Conservation (phyloP, 2,888 invertebrate species). For the Oxytorus armatus region DNA sequence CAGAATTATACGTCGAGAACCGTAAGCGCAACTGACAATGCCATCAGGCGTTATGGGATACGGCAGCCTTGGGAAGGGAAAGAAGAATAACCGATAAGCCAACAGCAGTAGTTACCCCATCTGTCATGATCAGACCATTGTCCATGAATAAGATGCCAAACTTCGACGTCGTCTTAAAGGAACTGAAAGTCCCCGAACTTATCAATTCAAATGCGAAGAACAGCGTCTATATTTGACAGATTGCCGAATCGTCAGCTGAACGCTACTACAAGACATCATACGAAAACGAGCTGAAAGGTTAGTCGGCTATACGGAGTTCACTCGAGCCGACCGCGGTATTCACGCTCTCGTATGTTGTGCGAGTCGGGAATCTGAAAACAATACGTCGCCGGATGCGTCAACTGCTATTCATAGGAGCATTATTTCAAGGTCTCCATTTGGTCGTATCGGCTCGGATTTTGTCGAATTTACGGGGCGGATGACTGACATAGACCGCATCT, state of each 20-base stretch:
- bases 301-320: neutral
- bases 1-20: too few species aligned
- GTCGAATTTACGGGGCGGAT: slow-evolving; percentile 47
- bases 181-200: slow-evolving; percentile 20
- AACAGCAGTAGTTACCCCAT: slow-evolving; percentile 47
- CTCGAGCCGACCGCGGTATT: slow-evolving; percentile 20
- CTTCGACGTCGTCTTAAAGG: slow-evolving; percentile 33
- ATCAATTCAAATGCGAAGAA: neutral
- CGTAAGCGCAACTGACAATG: too few species aligned
- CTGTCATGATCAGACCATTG: slow-evolving; percentile 31
- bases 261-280: slow-evolving; percentile 10
- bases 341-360: slow-evolving; percentile 31
- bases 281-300: slow-evolving; percentile 21
- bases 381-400: slow-evolving; percentile 43
- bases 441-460: slow-evolving; percentile 42
- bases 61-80: neutral
- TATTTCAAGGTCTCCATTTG: slow-evolving; percentile 26
- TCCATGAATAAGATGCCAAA: slow-evolving; percentile 17
- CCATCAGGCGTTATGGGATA: too few species aligned
- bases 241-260: slow-evolving; percentile 26
- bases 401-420: slow-evolving; percentile 26
- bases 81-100: slow-evolving; percentile 5
- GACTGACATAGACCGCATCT: slow-evolving; percentile 58
- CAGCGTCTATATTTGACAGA: slow-evolving; percentile 29
- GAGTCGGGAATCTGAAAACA: slow-evolving; percentile 41